Evolutionary conservation across 2,888 invertebrate genomes (phyloP), one percentile per base, ranked within the genome.

Genomic region (Acronicta leporina): DNA sequence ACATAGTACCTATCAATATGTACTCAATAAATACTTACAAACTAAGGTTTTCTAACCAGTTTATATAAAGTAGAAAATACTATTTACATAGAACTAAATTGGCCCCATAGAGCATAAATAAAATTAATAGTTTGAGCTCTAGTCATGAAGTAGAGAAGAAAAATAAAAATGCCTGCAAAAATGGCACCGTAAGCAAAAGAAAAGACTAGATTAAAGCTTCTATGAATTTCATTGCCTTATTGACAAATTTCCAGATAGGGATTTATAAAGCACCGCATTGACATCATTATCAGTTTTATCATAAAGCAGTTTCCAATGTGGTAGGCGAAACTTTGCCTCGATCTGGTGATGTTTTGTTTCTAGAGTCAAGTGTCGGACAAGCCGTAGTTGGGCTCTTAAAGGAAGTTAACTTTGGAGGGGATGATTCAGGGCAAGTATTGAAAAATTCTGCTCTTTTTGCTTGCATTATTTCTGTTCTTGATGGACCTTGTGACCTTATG

Each of bases 301-400:
- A 95, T 94, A 96, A 96, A 64, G 96, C 95, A 63, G 96, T 96
- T 92, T 96, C 96, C 77, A 96, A 89, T 11, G 96, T 95, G 45
- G 95, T 94, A 14, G 95, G 95, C 44, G 95, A 84, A 15, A 75
- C 74, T 55, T 88, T 88, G 57, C 91, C 90, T 70, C 87, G 86
- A 59, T 93, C 92, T 14, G 92, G 91, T 45, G 92, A 92, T 20
- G 80, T 77, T 81, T 87, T 90, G 69, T 78, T 87, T 68, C 88
- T 83, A 25, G 79, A 63, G 46, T 68, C 68, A 38, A 68, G 54
- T 14, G 85, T 72, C 72, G 83, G 78, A 41, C 81, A 82, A 50
- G 84, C 80, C 73, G 83, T 59, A 45, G 83, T 74, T 27, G 90
- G 87, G 73, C 83, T 88, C 73, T 87, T 92, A 70, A 94, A 94